phyloP scores from a whole-genome alignment of 2,113 vertebrate genomes.

The Okapia johnstoni region DNA sequence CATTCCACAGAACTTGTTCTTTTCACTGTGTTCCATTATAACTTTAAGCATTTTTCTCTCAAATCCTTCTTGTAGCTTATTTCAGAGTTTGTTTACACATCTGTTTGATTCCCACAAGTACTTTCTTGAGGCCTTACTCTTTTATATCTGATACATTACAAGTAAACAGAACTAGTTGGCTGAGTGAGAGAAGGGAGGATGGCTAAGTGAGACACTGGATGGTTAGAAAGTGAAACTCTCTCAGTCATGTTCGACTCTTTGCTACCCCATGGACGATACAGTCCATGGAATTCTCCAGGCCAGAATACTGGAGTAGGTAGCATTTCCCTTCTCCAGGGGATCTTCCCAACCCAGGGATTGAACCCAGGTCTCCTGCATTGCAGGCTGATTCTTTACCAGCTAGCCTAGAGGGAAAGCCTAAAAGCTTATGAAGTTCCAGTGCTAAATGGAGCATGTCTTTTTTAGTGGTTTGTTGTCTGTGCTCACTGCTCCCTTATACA shows the following conservation, averaged over 20 bases:
- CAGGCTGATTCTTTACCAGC: not conserved
- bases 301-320: not conserved
- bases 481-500: not conserved
- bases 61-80: not conserved
- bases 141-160: not conserved
- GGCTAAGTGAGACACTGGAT: not conserved
- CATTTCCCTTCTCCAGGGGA: not conserved
- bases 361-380: not conserved
- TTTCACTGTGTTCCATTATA: not conserved
- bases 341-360: rapidly evolving
- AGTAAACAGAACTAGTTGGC: not conserved
- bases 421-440: not conserved
- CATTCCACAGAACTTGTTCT: not conserved
- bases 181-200: not conserved
- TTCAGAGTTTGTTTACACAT: not conserved
- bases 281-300: not conserved
- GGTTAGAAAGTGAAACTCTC: not conserved
- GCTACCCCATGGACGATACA: not conserved
- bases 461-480: not conserved
- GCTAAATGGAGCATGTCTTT: not conserved
- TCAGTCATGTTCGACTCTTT: not conserved
- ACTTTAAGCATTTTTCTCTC: not conserved
- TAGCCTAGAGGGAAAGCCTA: not conserved
- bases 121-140: not conserved
- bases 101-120: not conserved